Conservation (phyloP, 2,888 invertebrate genomes). For the Ophion costatus region DNA sequence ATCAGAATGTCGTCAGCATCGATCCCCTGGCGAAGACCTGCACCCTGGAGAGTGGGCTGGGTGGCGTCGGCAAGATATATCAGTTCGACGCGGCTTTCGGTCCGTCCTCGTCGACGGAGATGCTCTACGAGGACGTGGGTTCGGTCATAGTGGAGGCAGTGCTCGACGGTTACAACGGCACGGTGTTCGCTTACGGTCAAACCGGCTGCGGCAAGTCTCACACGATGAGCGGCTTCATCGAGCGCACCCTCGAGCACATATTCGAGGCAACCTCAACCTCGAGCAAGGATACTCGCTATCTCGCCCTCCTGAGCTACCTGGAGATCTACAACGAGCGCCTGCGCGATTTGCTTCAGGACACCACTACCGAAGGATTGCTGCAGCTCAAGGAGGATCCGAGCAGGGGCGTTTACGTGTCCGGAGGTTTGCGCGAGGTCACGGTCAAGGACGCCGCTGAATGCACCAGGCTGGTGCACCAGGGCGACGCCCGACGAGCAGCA, state of each 20-base stretch:
- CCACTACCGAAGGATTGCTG: slow-evolving; percentile 84
- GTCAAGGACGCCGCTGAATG: slow-evolving; percentile 93
- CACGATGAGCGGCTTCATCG: slow-evolving; percentile 95
- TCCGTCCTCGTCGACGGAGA: slow-evolving; percentile 91
- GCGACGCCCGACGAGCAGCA: slow-evolving; percentile 91
- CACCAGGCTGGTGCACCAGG: slow-evolving; percentile 89
- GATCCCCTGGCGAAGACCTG: slow-evolving; percentile 85
- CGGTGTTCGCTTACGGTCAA: slow-evolving; percentile 97
- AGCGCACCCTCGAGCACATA: slow-evolving; percentile 93
- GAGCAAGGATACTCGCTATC: slow-evolving; percentile 87
- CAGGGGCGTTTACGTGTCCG: slow-evolving; percentile 87
- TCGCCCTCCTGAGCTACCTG: slow-evolving; percentile 91
- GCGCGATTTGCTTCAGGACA: slow-evolving; percentile 87
- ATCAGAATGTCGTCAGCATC: slow-evolving; percentile 88
- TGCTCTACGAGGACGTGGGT: slow-evolving; percentile 92
- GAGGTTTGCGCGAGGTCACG: slow-evolving; percentile 82
- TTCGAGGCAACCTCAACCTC: slow-evolving; percentile 93
- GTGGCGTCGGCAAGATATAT: slow-evolving; percentile 81
- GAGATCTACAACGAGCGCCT: slow-evolving; percentile 95
- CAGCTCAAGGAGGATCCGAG: slow-evolving; percentile 87
- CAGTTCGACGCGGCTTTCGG: slow-evolving; percentile 93
- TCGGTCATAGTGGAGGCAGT: slow-evolving; percentile 88
- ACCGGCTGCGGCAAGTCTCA: slow-evolving; percentile 96
- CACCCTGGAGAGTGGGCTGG: slow-evolving; percentile 80
- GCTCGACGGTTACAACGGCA: slow-evolving; percentile 96